A percentile compares a stretch with the other conserved stretches of the same genome.
Evolutionary conservation across 2,888 invertebrate species (phyloP).

Genomic region (Hylaea fasciaria): DNA sequence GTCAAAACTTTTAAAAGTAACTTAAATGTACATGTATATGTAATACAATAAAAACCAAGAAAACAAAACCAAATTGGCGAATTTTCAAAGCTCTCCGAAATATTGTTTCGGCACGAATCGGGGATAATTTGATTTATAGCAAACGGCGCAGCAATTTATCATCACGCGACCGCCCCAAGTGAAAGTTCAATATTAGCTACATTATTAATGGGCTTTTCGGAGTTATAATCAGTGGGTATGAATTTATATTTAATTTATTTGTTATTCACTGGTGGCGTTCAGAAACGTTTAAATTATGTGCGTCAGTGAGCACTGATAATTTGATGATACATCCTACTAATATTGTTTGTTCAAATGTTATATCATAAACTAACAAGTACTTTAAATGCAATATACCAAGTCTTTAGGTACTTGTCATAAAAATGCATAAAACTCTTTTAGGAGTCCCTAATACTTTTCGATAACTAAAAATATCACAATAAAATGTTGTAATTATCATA

Average conservation of each 20-base stretch:
- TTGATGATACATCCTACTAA: neutral
- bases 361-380: too few relatives aligned
- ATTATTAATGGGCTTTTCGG: constrained; percentile 40
- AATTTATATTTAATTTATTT: constrained; percentile 23
- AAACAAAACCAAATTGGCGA: neutral
- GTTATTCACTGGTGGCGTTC: constrained; percentile 4
- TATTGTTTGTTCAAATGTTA: too few relatives aligned
- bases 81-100: constrained; percentile 25
- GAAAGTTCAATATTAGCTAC: constrained; percentile 46
- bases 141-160: constrained; percentile 39
- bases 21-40: too few relatives aligned
- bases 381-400: too few relatives aligned
- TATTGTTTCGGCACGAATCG: constrained; percentile 31
- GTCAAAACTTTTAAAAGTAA: too few relatives aligned
- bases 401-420: too few relatives aligned
- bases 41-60: too few relatives aligned
- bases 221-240: constrained; percentile 39
- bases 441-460: too few relatives aligned
- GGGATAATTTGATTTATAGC: constrained; percentile 44
- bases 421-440: too few relatives aligned
- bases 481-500: too few relatives aligned
- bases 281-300: neutral
- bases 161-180: constrained; percentile 35
- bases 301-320: neutral
- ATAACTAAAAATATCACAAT: too few relatives aligned